Conservation (phyloP, 2,113 vertebrate species). For the Numida meleagris region DNA sequence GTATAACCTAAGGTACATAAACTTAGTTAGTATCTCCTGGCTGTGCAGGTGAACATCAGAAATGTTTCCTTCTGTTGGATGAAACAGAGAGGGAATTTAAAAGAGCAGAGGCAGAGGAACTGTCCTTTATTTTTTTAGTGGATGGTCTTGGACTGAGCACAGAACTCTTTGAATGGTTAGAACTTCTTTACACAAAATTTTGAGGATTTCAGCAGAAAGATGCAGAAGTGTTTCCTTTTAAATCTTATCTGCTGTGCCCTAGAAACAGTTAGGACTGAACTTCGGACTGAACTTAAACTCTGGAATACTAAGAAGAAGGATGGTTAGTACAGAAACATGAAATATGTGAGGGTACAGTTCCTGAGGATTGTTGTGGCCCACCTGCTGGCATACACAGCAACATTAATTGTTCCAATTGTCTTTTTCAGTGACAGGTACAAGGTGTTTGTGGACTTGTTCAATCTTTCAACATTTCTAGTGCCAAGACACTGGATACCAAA, state of each 20-base stretch:
- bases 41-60: background rate
- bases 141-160: background rate
- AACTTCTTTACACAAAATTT: background rate
- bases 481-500: constrained; percentile 94
- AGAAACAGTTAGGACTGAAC: background rate
- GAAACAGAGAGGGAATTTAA: background rate
- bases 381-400: background rate
- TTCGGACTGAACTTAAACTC: background rate
- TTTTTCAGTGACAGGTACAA: constrained; percentile 94
- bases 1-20: background rate
- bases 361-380: background rate
- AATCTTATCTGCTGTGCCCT: background rate
- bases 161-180: background rate
- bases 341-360: background rate
- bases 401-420: background rate
- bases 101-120: background rate
- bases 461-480: constrained; percentile 92
- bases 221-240: background rate
- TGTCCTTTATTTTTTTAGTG: background rate
- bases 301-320: background rate
- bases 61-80: background rate
- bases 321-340: background rate
- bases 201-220: background rate
- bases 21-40: background rate
- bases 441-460: constrained; percentile 97